These are phyloP conservation scores for Melanchra persicariae DNA, from an alignment of 2,888 invertebrate species.

Conservation along the genomic window DNA sequence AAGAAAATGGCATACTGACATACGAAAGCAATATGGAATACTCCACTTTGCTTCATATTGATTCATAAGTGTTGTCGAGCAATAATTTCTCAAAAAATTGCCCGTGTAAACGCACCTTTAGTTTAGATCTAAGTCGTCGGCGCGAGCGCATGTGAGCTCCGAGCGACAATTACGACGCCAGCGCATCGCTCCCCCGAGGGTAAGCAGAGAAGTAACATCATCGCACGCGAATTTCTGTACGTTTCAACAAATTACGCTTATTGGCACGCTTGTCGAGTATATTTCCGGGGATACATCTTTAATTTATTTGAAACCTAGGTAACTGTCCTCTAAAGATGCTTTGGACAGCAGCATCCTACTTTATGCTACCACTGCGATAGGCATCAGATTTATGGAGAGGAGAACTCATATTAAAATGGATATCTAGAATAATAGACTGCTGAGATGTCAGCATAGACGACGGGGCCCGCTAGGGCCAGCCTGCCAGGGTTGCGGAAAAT, in stretches of 20 bases:
- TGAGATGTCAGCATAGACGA: too few species aligned
- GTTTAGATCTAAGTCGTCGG: slow-evolving; percentile 19
- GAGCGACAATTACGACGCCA: slow-evolving; percentile 53
- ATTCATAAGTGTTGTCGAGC: too few species aligned
- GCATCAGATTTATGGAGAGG: too few species aligned
- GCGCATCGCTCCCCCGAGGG: slow-evolving; percentile 47
- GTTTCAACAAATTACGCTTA: slow-evolving; percentile 53
- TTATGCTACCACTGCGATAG: background rate
- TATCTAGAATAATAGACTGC: too few species aligned
- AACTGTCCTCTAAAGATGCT: background rate
- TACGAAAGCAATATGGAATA: too few species aligned
- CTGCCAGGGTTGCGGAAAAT: too few species aligned
- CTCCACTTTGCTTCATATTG: too few species aligned
- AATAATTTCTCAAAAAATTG: too few species aligned
- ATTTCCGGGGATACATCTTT: slow-evolving; percentile 19
- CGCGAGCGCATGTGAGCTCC: slow-evolving; percentile 44
- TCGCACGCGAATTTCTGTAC: slow-evolving; percentile 42
- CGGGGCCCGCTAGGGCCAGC: too few species aligned
- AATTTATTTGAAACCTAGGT: background rate
- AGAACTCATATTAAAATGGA: too few species aligned
- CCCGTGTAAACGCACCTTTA: too few species aligned
- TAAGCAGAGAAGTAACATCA: slow-evolving; percentile 16
- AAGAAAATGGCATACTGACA: too few species aligned
- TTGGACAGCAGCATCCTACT: background rate
- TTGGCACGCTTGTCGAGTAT: slow-evolving; percentile 43